These are phyloP conservation scores for Biston stratarius DNA, from an alignment of 2,888 invertebrate species.

Conservation along the genomic window DNA sequence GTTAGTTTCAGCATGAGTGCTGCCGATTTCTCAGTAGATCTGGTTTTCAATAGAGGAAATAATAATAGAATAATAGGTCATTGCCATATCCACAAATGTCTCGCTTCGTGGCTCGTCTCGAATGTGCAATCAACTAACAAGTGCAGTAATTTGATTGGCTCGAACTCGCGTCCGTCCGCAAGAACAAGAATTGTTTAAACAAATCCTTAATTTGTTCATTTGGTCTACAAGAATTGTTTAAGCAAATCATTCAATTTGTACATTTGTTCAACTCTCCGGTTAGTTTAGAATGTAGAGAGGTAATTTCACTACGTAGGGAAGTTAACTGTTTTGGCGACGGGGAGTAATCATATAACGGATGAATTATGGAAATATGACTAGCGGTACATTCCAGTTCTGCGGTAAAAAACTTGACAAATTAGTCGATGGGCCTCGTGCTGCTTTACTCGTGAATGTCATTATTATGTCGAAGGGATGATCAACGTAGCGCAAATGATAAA, in stretches of 20 bases:
- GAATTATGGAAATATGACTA: neutral
- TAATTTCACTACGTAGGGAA: constrained; percentile 1
- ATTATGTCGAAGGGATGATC: too few species aligned
- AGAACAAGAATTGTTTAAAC: constrained; percentile 58
- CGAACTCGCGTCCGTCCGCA: constrained; percentile 51
- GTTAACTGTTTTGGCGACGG: neutral
- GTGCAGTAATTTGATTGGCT: constrained; percentile 72
- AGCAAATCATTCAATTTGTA: constrained; percentile 33
- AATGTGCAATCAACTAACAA: constrained; percentile 71
- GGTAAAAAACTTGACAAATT: too few species aligned
- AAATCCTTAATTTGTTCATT: constrained; percentile 30
- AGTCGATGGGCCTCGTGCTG: too few species aligned
- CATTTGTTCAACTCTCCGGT: constrained; percentile 14
- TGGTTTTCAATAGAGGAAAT: too few species aligned
- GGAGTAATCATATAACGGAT: neutral
- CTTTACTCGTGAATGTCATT: too few species aligned
- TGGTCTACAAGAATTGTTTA: constrained; percentile 45
- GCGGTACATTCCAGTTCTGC: too few species aligned
- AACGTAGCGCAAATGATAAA: too few species aligned
- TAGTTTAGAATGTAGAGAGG: constrained; percentile 3
- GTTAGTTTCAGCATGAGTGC: too few species aligned
- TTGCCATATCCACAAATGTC: constrained; percentile 5
- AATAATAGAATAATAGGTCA: too few species aligned
- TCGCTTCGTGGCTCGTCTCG: constrained; percentile 6
- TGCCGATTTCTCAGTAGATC: too few species aligned